Percentiles rank a stretch among this genome's conserved stretches.
phyloP scores from a whole-genome alignment of 2,113 vertebrate species.

The Corapipo altera region DNA sequence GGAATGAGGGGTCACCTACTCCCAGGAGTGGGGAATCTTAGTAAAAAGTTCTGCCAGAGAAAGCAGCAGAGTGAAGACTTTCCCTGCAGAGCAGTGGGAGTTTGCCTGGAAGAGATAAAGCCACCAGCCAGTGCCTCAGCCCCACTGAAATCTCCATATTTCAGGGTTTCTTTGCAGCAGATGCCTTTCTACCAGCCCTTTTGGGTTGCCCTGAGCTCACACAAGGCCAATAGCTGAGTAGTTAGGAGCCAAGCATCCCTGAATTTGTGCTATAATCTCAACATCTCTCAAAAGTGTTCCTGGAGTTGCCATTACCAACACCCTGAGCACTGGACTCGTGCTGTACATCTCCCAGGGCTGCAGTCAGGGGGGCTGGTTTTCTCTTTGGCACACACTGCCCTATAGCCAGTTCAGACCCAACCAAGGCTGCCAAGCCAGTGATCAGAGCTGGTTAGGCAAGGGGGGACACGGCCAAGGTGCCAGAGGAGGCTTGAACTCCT shows the following conservation, averaged over 20 bases:
- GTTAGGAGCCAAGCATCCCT: not conserved
- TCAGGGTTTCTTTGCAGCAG: not conserved
- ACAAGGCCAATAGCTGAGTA: not conserved
- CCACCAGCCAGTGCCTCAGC: not conserved
- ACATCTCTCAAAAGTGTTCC: not conserved
- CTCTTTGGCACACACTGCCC: not conserved
- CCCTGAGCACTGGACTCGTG: no score
- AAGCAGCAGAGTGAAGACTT: not conserved
- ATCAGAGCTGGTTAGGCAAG: not conserved
- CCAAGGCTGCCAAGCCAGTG: not conserved
- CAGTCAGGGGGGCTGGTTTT: not conserved
- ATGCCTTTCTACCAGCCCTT: not conserved
- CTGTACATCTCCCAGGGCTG: not conserved
- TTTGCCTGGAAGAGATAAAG: not conserved
- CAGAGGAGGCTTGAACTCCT: not conserved
- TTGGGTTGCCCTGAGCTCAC: not conserved
- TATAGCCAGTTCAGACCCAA: not conserved
- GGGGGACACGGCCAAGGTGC: not conserved
- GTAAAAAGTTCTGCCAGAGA: not conserved
- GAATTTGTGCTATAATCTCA: not conserved
- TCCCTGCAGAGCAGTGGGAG: not conserved
- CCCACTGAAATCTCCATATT: not conserved
- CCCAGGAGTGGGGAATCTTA: not conserved
- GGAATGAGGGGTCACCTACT: not conserved
- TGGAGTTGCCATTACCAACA: not conserved